Evolutionary conservation across 2,888 invertebrate genomes (phyloP), one percentile per base, ranked within the genome.

Genomic region (Caradrina clavipalpis): DNA sequence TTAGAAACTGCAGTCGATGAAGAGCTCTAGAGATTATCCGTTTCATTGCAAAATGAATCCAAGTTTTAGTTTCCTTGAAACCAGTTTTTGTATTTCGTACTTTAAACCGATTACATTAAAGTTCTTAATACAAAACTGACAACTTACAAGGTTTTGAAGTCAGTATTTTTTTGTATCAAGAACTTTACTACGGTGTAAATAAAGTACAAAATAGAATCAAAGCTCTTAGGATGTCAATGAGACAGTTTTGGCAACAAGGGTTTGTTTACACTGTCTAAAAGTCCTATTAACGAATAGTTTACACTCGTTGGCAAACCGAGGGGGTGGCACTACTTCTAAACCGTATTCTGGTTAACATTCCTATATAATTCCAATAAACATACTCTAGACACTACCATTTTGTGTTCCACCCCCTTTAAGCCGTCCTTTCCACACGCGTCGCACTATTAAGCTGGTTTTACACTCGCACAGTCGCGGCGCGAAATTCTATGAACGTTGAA

Each of bases 241-340:
- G 17, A 17, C 45, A 17, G 10, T 19, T 63, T 31, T 8, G n/a
- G 35, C 19, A 21, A 11, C 35, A 45, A 66, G 19, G 6, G 13
- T 54, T 45, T 1, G 1, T 17, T 4, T 47, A n/a, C 6, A 45
- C 19, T 45, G 19, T 45, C 42, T 45, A 53, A 71, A 58, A 42
- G 49, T 49, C 2, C 0, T 54, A 72, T 72, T 59, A 59, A 22
- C 60, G 47, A 78, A 42, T 54, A 71, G 21, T 22, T 56, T 7
- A 47, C 74, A 79, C 10, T 63, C 51, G 56, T 73, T 73, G 73
- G 73, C 73, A 78, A 73, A 19, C 50, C 21, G 13, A 56, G 51
- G 78, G 56, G 56, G 63, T 73, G 61, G 73, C 56, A 73, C 42
- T 72, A 39, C 17, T 19, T 45, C 22, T 35, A 57, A 62, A 35